phyloP scores from a whole-genome alignment of 2,113 vertebrate genomes.

The Anoplopoma fimbria region DNA sequence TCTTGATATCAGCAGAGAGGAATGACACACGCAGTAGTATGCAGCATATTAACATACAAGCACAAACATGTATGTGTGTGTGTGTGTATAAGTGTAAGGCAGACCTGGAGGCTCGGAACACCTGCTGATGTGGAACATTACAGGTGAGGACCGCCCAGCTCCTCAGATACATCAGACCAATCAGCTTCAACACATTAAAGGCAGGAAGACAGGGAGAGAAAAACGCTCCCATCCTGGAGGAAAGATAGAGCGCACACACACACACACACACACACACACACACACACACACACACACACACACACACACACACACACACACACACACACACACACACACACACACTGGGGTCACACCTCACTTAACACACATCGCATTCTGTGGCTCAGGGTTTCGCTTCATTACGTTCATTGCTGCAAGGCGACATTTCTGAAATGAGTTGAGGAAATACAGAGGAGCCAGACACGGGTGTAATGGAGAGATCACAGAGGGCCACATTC shows the following conservation, averaged over 20 bases:
- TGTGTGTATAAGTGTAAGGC: slow-evolving; percentile 24
- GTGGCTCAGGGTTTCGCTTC: slow-evolving; percentile 39
- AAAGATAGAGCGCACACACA: background rate
- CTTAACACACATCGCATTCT: slow-evolving; percentile 49
- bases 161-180: slow-evolving; percentile 97
- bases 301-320: slow-evolving; percentile 26
- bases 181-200: slow-evolving; percentile 95
- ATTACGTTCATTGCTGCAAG: slow-evolving; percentile 59
- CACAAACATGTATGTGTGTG: background rate
- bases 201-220: slow-evolving; percentile 98
- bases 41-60: background rate
- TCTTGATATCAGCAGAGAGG: background rate
- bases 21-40: background rate
- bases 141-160: slow-evolving; percentile 99
- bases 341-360: slow-evolving; percentile 30
- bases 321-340: slow-evolving; percentile 25
- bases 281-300: slow-evolving; percentile 26
- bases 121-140: slow-evolving; percentile 97
- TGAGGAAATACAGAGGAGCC: slow-evolving; percentile 39
- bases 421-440: slow-evolving; percentile 64
- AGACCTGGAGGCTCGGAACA: slow-evolving; percentile 97
- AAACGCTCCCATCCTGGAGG: slow-evolving; percentile 96
- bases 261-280: slow-evolving; percentile 27
- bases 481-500: slow-evolving; percentile 15
- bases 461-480: slow-evolving; percentile 38